Evolutionary conservation across 2,888 invertebrate genomes (phyloP), one percentile per base, ranked within the genome.

Genomic region (Hypomecis punctinalis): DNA sequence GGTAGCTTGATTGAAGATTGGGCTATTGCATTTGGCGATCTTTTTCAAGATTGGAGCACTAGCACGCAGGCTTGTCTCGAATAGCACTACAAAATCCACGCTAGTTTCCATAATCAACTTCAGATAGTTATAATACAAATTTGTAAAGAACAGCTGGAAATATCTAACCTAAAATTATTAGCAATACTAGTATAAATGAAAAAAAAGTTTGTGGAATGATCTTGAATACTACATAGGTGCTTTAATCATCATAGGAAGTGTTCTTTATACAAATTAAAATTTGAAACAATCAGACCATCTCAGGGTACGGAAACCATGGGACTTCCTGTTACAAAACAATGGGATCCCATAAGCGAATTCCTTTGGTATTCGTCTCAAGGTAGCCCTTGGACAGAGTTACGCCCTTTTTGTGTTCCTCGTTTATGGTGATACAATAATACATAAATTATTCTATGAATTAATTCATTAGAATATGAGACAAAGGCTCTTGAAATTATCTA

Each of bases 301-400:
- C 46, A 46, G 10, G 37, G 39, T n/a, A 8, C 39, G 39, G 47
- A 47, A 56, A 47, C 56, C 39, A 47, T 56, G 47, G 7, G 56
- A 56, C 56, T 56, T 47, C 56, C 56, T 56, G 33, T 10, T 8
- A 56, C 10, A 47, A 46, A 56, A 56, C 56, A 56, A 56, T 56
- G 40, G 56, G 47, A 56, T 56, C 47, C 47, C 47, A 56, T 56
- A 56, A 37, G 47, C 47, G 36, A 56, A 56, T 37, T 54, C 43
- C n/a, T 13, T 37, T 47, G 47, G 10, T 56, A 56, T 39, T 40
- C 47, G 40, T 10, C 13, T 56, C 56, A 56, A 56, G 56, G 56
- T 47, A 56, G 47, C 56, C 56, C 47, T 56, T 56, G 56, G 33
- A 1, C n/a, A 37, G 8, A 39, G 56, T 47, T 40, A 56, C 56